phyloP scores from a whole-genome alignment of 2,113 vertebrate species.

The Trematomus loennbergii region DNA sequence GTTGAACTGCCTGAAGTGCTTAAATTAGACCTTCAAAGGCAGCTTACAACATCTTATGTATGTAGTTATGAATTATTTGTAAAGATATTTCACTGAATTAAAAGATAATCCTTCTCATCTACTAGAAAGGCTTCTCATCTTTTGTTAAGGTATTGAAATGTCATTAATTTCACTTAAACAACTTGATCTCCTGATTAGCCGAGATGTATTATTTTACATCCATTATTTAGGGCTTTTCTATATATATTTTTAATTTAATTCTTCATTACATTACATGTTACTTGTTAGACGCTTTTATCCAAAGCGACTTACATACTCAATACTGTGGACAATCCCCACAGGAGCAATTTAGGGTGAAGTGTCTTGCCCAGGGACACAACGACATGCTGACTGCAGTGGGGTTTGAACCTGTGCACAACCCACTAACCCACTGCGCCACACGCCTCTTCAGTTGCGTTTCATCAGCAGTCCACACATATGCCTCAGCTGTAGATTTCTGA shows the following conservation, averaged over 20 bases:
- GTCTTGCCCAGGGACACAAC: too few species aligned
- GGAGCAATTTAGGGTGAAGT: too few species aligned
- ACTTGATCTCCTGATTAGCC: neutral
- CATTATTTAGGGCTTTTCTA: neutral
- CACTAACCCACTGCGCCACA: too few species aligned
- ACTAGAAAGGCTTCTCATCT: neutral
- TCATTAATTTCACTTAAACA: neutral
- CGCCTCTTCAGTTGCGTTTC: too few species aligned
- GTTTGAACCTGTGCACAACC: too few species aligned
- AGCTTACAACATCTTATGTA: neutral
- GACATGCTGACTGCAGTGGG: too few species aligned
- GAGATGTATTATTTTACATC: neutral
- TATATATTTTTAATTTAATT: neutral
- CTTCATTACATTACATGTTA: too few species aligned
- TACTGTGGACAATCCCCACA: too few species aligned
- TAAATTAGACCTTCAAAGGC: neutral
- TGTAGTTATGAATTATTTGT: neutral
- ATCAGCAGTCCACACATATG: too few species aligned
- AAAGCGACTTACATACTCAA: too few species aligned
- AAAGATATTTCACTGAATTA: neutral
- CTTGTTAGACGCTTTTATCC: too few species aligned
- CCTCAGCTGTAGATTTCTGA: too few species aligned
- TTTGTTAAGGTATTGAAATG: neutral
- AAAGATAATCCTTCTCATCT: neutral
- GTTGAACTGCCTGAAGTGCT: slow-evolving; percentile 1